Evolutionary conservation across 2,888 invertebrate genomes (phyloP).

Genomic region (Cheilosia variabilis): DNA sequence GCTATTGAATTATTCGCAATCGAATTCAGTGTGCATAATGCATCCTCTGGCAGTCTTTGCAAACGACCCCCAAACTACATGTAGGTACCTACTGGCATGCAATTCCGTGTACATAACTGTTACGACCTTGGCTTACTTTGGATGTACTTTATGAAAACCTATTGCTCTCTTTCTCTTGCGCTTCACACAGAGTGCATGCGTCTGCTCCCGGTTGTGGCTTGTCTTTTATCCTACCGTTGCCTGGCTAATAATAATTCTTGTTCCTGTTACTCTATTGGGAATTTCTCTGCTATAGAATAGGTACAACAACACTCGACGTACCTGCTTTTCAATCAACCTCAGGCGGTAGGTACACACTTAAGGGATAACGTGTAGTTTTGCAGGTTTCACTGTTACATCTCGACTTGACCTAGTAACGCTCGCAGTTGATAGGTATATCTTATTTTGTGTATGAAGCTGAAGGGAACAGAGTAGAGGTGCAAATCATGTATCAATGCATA

Average conservation of each 20-base stretch:
- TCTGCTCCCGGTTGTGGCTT: neutral
- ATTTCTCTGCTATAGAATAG: neutral
- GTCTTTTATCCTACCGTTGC: neutral
- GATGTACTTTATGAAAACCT: slow-evolving; percentile 8
- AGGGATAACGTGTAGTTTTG: neutral
- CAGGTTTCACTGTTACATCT: slow-evolving; percentile 5
- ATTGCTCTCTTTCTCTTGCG: slow-evolving; percentile 20
- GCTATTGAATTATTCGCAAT: neutral
- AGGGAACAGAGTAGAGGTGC: neutral
- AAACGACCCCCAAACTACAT: neutral
- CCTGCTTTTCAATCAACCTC: neutral
- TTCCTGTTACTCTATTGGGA: neutral
- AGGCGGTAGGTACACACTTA: neutral
- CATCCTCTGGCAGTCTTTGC: neutral
- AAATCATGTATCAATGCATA: slow-evolving; percentile 19
- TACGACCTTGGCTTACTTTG: slow-evolving; percentile 68
- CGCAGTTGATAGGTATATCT: slow-evolving; percentile 10
- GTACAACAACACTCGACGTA: too few species aligned
- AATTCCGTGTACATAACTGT: slow-evolving; percentile 22
- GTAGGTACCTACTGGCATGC: slow-evolving; percentile 7
- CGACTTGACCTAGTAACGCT: slow-evolving; percentile 66
- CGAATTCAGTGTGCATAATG: too few species aligned
- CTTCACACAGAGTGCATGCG: neutral
- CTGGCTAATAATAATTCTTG: neutral
- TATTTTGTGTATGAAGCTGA: neutral